These are phyloP conservation scores for Clunio marinus DNA, from an alignment of 2,888 invertebrate species.

Conservation along the genomic window DNA sequence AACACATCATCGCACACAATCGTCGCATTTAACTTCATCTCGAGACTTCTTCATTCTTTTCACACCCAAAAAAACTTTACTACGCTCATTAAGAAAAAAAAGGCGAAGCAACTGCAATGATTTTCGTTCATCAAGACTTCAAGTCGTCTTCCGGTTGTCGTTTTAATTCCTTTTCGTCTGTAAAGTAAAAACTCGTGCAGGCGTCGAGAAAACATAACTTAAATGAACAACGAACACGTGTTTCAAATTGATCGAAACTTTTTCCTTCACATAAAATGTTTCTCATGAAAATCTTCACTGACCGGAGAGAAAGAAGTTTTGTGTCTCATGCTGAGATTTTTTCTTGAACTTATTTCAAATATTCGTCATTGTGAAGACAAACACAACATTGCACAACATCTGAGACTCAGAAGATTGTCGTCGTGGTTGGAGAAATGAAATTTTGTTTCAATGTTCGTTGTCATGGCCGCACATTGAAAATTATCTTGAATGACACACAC, in stretches of 20 bases:
- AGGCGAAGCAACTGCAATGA: not conserved
- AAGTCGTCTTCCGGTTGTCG: not conserved
- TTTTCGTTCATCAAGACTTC: not conserved
- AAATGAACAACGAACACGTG: not conserved
- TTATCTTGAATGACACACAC: no score
- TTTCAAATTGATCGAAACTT: not conserved
- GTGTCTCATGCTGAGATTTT: slow-evolving; percentile 35
- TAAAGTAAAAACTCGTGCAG: slow-evolving; percentile 9
- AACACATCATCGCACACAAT: not conserved
- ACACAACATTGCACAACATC: not conserved
- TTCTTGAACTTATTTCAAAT: not conserved
- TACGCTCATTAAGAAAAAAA: not conserved
- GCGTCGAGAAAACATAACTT: not conserved
- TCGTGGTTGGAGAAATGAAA: not conserved
- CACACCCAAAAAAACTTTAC: not conserved
- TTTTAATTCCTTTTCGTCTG: not conserved
- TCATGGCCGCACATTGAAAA: no score
- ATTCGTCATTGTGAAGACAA: not conserved
- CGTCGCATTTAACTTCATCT: not conserved
- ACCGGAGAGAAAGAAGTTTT: not conserved
- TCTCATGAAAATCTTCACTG: not conserved
- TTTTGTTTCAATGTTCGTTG: no score
- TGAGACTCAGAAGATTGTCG: not conserved
- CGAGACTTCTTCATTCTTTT: not conserved
- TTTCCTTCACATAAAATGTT: not conserved